Conservation (phyloP, 92 coral and sea anemone species). For the Plumapathes pennacea region DNA sequence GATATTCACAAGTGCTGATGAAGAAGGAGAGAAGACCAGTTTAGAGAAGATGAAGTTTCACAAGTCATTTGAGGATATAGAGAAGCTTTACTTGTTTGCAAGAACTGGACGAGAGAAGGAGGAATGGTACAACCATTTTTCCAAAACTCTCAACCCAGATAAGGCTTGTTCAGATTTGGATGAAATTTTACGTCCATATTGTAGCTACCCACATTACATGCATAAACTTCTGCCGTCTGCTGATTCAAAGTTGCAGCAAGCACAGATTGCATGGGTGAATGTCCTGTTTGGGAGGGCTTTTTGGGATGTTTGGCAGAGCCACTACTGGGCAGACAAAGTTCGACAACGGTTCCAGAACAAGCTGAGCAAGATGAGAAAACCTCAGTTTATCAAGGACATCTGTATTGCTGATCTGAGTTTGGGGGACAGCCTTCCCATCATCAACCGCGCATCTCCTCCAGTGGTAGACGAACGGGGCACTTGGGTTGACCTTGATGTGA, state of each 20-base stretch:
- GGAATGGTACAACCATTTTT: conserved; percentile 82
- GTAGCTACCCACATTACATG: conserved; percentile 93
- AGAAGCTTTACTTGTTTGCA: conserved; percentile 62
- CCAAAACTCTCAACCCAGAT: conserved; percentile 32
- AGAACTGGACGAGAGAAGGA: conserved; percentile 95
- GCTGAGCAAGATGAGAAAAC: conserved; percentile 77
- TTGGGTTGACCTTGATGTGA: conserved; percentile 97
- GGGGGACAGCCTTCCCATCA: conserved; percentile 85
- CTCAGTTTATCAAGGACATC: conserved; percentile 92
- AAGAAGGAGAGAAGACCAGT: conserved; percentile 24
- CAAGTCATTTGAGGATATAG: conserved; percentile 54
- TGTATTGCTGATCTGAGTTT: conserved; percentile 83
- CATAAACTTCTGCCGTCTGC: conserved; percentile 60
- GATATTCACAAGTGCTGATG: conserved; percentile 11
- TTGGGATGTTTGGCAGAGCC: conserved; percentile 99
- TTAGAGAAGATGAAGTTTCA: conserved; percentile 40
- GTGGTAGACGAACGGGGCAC: conserved; percentile 85
- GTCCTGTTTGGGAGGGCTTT: conserved; percentile 88
- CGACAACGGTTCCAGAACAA: conserved; percentile 94
- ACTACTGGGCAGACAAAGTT: conserved; percentile 94
- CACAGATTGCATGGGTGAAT: conserved; percentile 92
- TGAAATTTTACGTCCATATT: conserved; percentile 12
- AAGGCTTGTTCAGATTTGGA: conserved; percentile 34
- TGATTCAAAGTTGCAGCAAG: conserved; percentile 50
- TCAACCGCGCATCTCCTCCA: conserved; percentile 76